Conservation (phyloP, 2,113 vertebrate genomes). For the Serranochromis macrocephalus region DNA sequence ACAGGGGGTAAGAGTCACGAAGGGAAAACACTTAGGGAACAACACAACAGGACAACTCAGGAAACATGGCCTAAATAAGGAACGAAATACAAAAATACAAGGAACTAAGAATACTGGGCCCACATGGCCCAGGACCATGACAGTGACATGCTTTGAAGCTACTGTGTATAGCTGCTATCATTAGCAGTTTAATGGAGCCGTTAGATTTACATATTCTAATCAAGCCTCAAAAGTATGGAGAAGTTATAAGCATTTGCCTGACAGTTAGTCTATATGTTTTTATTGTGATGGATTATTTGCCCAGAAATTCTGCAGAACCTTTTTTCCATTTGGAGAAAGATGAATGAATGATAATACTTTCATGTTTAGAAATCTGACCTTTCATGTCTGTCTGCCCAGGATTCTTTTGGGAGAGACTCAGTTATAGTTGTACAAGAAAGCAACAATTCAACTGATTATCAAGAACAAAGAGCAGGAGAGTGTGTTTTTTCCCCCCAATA, state of each 20-base stretch:
- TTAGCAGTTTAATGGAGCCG: neutral
- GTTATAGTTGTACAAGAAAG: neutral
- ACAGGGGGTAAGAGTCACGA: too few species aligned
- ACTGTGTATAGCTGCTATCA: neutral
- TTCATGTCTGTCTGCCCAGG: neutral
- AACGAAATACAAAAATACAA: too few species aligned
- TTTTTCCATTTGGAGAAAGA: neutral
- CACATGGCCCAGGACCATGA: too few species aligned
- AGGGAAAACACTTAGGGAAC: too few species aligned
- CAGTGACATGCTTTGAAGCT: neutral
- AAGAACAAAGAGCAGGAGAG: neutral
- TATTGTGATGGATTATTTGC: neutral
- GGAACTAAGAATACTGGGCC: too few species aligned
- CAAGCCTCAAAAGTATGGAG: neutral
- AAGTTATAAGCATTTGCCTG: neutral
- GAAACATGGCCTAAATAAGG: too few species aligned
- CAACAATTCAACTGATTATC: neutral
- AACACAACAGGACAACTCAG: too few species aligned
- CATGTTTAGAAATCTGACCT: neutral
- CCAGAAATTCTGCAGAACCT: neutral
- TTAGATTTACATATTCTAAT: neutral
- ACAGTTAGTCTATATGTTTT: neutral
- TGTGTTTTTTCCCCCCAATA: accelerated
- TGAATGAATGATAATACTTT: neutral
- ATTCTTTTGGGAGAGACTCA: neutral